Percentiles rank a stretch among this genome's conserved stretches.
These are phyloP conservation scores for Drosophila parthenogenetica DNA, from an alignment of 2,888 invertebrate genomes.

Conservation along the genomic window DNA sequence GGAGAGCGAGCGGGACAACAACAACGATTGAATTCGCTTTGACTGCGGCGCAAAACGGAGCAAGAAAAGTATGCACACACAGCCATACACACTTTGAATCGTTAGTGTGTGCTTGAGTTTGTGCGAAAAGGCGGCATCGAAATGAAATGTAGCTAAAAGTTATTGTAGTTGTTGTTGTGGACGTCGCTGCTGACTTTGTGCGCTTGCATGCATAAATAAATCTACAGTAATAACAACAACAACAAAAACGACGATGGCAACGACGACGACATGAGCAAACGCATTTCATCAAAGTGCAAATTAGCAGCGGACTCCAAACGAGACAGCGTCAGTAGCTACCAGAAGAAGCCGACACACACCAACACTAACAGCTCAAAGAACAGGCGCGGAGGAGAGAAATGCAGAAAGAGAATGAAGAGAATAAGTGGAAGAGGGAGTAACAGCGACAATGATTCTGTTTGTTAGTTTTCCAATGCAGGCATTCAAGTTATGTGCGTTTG, in stretches of 20 bases:
- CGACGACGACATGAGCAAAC: slow-evolving; percentile 50
- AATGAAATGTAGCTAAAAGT: slow-evolving; percentile 76
- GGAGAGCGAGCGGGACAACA: slow-evolving; percentile 15
- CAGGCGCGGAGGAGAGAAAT: slow-evolving; percentile 17
- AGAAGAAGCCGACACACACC: slow-evolving; percentile 20
- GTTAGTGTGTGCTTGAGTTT: not conserved
- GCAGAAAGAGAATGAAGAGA: slow-evolving; percentile 8
- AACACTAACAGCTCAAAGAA: slow-evolving; percentile 26
- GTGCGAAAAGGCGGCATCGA: slow-evolving; percentile 46
- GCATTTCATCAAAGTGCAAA: slow-evolving; percentile 81
- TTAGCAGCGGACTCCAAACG: slow-evolving; percentile 76
- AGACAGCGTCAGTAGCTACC: slow-evolving; percentile 41
- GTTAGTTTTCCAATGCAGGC: slow-evolving; percentile 36
- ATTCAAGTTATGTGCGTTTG: slow-evolving; percentile 2
- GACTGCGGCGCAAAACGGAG: slow-evolving; percentile 37
- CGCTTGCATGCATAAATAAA: slow-evolving; percentile 77
- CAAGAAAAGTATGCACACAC: slow-evolving; percentile 4
- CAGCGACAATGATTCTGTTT: slow-evolving; percentile 47
- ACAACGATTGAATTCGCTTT: slow-evolving; percentile 51
- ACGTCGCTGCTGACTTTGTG: slow-evolving; percentile 37
- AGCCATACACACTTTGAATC: too few species aligned
- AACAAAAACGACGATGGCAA: slow-evolving; percentile 42
- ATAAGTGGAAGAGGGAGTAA: slow-evolving; percentile 9
- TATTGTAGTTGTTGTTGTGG: slow-evolving; percentile 18
- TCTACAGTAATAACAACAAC: slow-evolving; percentile 72